A percentile compares a stretch with the other conserved stretches of the same genome.
Conservation (phyloP, 2,113 vertebrate genomes). For the Proterorhinus semilunaris region DNA sequence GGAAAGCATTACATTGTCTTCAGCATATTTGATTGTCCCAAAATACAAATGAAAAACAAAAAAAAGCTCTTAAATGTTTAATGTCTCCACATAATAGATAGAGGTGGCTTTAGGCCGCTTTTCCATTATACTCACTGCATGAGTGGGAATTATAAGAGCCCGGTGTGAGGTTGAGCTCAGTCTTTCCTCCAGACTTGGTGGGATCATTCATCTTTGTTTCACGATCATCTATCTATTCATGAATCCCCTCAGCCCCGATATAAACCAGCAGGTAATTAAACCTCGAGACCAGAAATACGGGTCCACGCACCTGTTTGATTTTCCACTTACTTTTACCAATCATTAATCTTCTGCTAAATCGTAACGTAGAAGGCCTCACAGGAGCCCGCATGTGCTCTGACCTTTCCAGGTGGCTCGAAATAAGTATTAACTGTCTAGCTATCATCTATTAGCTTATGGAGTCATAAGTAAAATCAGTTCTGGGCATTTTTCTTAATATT, state of each 20-base stretch:
- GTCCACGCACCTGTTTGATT: slow-evolving; percentile 42
- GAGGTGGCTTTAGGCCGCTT: neutral
- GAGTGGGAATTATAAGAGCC: slow-evolving; percentile 14
- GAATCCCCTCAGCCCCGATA: slow-evolving; percentile 2
- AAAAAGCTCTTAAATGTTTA: neutral
- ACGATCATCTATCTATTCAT: slow-evolving; percentile 30
- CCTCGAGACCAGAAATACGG: slow-evolving; percentile 22
- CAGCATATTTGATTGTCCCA: neutral
- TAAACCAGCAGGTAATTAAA: slow-evolving; percentile 24
- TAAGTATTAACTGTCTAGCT: slow-evolving; percentile 42
- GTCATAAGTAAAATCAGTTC: slow-evolving; percentile 25
- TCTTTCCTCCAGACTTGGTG: slow-evolving; percentile 19
- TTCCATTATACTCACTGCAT: slow-evolving; percentile 33
- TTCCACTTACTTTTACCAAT: slow-evolving; percentile 51
- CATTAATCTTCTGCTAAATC: slow-evolving; percentile 42
- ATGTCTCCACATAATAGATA: neutral
- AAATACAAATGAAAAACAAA: neutral
- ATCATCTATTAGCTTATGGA: slow-evolving; percentile 33
- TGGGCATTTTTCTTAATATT: slow-evolving; percentile 8
- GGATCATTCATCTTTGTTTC: slow-evolving; percentile 25
- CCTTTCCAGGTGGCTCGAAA: slow-evolving; percentile 46
- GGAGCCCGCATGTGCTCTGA: slow-evolving; percentile 31
- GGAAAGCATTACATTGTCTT: neutral
- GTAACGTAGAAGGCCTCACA: slow-evolving; percentile 38
- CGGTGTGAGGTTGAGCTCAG: slow-evolving; percentile 25